Evolutionary conservation across 2,797 vertebrate species (phyloP), one percentile per base, ranked within the genome.

Genomic region (Coluber constrictor): DNA sequence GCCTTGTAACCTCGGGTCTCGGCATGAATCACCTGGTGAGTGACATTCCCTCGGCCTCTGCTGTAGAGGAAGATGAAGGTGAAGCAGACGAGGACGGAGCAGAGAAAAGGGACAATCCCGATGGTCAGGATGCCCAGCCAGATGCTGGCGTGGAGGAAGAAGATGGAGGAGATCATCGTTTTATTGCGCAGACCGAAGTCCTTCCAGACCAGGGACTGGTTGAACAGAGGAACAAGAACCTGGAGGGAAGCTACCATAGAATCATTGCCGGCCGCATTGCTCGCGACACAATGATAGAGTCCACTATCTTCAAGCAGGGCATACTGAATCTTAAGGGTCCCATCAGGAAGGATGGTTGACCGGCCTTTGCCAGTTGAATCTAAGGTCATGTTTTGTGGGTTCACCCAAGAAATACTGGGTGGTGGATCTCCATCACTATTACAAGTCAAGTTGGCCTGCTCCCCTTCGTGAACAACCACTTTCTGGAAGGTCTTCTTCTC

Each of bases 41-140:
- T 99, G 96, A 98, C 98, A 90, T 98, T 98, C 29, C 99, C 99
- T 94, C 98, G 98, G 96, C 98, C 98, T 94, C 98, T 98, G 95
- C 98, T 99, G 99, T 98, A 99, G 94, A 99, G 98, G 95, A 98
- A 98, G 95, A 99, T 99, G 95, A 99, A 98, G 88, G 98, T 97
- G 59, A 99, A 99, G 91, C 99, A 99, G 79, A 99, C 98, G 66
- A 97, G 97, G 61, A 99, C 98, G 0, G 98, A 99, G 95, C 98
- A 98, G 89, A 99, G 97, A 94, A 99, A 99, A 3, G 98, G 99
- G 92, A 99, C 97, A 93, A 98, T 98, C 43, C 99, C 99, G 93
- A 99, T 98, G 1, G 98, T 98, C 86, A 98, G 98, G 94, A 98
- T 98, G 51, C 99, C 98, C 66, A 98, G 97, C 86, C 99, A 96